phyloP scores from a whole-genome alignment of 2,113 vertebrate species.

The Monarcha castaneiventris region DNA sequence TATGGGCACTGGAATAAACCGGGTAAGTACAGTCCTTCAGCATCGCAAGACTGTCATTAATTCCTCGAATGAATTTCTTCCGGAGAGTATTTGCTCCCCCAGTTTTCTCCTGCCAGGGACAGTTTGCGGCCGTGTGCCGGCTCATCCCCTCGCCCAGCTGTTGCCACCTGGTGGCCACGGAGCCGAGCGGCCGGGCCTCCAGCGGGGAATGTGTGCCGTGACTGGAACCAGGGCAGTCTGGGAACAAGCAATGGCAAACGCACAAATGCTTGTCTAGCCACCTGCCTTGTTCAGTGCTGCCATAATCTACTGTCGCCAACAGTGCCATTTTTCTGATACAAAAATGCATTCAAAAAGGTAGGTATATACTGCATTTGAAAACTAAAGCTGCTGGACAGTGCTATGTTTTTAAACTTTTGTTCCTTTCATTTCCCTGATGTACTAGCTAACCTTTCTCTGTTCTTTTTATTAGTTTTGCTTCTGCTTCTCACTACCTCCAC shows the following conservation, averaged over 20 bases:
- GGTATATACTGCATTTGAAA: neutral
- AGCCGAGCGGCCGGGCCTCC: neutral
- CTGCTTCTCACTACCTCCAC: neutral
- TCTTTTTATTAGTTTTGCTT: neutral
- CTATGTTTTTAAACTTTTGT: neutral
- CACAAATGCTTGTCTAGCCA: neutral
- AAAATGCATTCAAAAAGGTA: neutral
- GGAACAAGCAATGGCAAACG: neutral
- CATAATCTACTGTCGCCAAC: neutral
- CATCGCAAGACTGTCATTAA: neutral
- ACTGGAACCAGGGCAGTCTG: neutral
- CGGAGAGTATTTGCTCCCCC: neutral
- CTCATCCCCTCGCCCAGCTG: neutral
- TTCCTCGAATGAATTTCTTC: neutral
- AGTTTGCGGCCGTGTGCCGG: accelerated
- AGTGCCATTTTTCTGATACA: neutral
- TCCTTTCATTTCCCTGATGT: neutral
- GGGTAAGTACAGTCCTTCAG: too few species aligned
- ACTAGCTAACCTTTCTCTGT: neutral
- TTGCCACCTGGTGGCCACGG: neutral
- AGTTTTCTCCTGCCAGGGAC: accelerated
- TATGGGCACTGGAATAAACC: neutral
- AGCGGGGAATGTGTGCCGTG: neutral
- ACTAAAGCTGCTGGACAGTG: neutral
- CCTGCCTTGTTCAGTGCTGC: neutral